Percentiles rank a stretch among this genome's conserved stretches.
Evolutionary conservation across 1,140 invertebrate species (phyloP).

Genomic region (Chlorops oryzae): DNA sequence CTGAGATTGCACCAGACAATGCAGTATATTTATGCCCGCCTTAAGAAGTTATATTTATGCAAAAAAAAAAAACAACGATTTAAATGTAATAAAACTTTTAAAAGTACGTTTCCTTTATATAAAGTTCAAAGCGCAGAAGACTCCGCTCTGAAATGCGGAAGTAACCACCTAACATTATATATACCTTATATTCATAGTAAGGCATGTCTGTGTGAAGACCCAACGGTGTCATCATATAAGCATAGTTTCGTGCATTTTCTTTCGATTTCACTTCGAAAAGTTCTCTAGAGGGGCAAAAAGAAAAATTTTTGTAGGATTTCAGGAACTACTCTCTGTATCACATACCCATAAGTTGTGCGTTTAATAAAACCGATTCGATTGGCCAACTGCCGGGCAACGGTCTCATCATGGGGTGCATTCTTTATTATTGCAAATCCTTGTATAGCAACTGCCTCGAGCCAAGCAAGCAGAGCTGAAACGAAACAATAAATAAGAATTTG

Average conservation of each 20-base stretch:
- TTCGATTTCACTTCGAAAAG: slow-evolving; percentile 61
- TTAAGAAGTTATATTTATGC: too few species aligned
- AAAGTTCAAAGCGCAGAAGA: too few species aligned
- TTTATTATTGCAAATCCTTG: slow-evolving; percentile 58
- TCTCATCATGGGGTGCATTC: slow-evolving; percentile 51
- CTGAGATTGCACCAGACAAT: slow-evolving; percentile 59
- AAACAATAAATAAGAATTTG: too few species aligned
- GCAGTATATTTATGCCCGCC: slow-evolving; percentile 62
- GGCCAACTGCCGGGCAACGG: slow-evolving; percentile 52
- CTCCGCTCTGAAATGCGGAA: too few species aligned
- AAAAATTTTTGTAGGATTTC: not conserved
- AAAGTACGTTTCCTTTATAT: too few species aligned
- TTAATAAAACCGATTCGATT: slow-evolving; percentile 60
- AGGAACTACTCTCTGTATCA: slow-evolving; percentile 13
- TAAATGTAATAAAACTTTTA: too few species aligned
- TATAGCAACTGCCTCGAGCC: slow-evolving; percentile 54
- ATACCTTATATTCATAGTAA: slow-evolving; percentile 67
- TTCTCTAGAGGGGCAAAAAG: slow-evolving; percentile 32
- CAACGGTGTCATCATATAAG: slow-evolving; percentile 58
- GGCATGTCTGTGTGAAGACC: slow-evolving; percentile 65
- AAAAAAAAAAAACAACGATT: too few species aligned
- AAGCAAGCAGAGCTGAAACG: slow-evolving; percentile 49
- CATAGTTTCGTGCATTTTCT: slow-evolving; percentile 61
- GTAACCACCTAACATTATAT: too few species aligned
- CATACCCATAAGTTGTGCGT: slow-evolving; percentile 60